Evolutionary conservation across 2,888 invertebrate species (phyloP), one percentile per base, ranked within the genome.

Genomic region (Tachina grossa): DNA sequence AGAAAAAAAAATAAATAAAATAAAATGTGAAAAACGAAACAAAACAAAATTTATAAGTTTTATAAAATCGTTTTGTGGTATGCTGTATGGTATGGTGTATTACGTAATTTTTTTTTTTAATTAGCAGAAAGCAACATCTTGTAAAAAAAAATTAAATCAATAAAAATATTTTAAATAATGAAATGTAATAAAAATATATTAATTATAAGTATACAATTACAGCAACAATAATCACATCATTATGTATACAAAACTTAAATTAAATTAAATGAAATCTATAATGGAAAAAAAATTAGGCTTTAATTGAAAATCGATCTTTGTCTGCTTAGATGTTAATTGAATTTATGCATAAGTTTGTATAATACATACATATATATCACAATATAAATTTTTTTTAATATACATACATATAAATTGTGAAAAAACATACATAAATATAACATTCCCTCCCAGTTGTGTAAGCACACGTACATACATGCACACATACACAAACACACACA

Each of bases 311-410:
- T 65, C 57, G 14, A 57, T 57, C 63, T 78, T 66, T 83, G 77
- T 83, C 71, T 77, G 83, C 77, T 83, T 78, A 83, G 83, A 66
- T 83, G 83, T 83, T 83, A 83, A 83, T 51, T 78, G 45, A 77
- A 72, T 66, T 83, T 66, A 83, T 78, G 83, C 83, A 83, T 83
- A 83, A 83, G 83, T 83, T 83, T 83, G 83, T 83, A 83, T 78
- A 47, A 78, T 78, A 83, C 39, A 77, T 65, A 66, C 41, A 39
- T 11, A 55, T 11, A 45, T 10, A 79, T 8, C 53, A 47, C 9
- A 5, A 65, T 16, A 75, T 22, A 57, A 39, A 45, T 31, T 31
- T 31, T 22, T 31, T 31, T 31, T 1, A 31, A 31, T 31, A 31
- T 31, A 31, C 31, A 31, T 31, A 31, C 31, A 31, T 31, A 31